Percentiles rank a stretch among this genome's conserved stretches.
These are phyloP conservation scores for Catocala nupta DNA, from an alignment of 2,888 invertebrate species.

Conservation along the genomic window DNA sequence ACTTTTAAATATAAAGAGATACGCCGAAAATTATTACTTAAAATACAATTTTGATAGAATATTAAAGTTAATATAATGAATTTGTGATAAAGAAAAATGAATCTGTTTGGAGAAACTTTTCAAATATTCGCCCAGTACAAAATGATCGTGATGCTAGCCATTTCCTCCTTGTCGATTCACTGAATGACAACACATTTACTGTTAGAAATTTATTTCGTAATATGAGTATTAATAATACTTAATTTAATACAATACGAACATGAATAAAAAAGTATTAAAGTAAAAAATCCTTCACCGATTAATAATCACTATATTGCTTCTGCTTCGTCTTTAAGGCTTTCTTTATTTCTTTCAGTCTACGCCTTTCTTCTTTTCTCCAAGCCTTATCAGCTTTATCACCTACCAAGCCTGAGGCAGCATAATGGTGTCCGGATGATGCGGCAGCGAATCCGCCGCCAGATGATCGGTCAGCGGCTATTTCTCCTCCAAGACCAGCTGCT, in stretches of 20 bases:
- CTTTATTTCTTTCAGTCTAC: conserved; percentile 57
- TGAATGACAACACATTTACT: conserved; percentile 40
- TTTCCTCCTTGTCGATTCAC: conserved; percentile 11
- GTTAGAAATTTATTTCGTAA: conserved; percentile 40
- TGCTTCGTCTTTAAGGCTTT: conserved; percentile 39
- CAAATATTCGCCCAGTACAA: neutral
- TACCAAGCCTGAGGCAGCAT: conserved; percentile 74
- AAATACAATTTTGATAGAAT: too few relatives aligned
- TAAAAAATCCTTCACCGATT: conserved; percentile 26
- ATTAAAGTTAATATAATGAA: too few relatives aligned
- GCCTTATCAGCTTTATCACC: conserved; percentile 64
- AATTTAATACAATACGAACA: conserved; percentile 19
- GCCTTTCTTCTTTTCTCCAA: conserved; percentile 67
- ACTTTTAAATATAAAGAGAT: too few relatives aligned
- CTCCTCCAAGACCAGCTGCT: conserved; percentile 84
- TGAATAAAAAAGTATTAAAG: conserved; percentile 8
- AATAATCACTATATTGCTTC: conserved; percentile 19
- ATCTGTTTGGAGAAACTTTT: neutral
- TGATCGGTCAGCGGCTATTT: conserved; percentile 69
- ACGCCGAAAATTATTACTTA: too few relatives aligned
- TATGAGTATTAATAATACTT: conserved; percentile 17
- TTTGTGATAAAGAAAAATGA: too few relatives aligned
- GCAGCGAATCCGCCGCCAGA: conserved; percentile 75
- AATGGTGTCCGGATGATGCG: conserved; percentile 73
- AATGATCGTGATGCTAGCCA: neutral